phyloP scores from a whole-genome alignment of 37 sponge, comb jelly and placozoan genomes.

The Corticium candelabrum region DNA sequence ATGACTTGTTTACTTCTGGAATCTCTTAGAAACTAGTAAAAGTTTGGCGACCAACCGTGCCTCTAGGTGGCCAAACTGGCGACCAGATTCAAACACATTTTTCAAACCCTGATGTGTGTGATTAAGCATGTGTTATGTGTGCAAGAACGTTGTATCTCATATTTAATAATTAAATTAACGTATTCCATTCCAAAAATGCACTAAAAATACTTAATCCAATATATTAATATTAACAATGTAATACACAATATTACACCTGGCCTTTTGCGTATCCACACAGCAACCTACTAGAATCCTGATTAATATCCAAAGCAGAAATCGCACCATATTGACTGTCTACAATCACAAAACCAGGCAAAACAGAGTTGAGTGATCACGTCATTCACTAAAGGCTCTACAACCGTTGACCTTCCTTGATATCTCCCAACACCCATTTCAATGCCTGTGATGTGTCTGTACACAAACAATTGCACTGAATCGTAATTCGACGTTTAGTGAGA shows the following conservation, averaged over 20 bases:
- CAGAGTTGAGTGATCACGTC: background rate
- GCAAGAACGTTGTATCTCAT: no score
- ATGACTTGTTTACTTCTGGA: no score
- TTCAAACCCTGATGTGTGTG: no score
- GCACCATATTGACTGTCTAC: conserved; percentile 46
- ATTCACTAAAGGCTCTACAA: no score
- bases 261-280: conserved; percentile 68
- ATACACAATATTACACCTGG: conserved; percentile 38
- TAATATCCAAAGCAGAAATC: conserved; percentile 59
- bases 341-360: background rate
- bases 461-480: background rate
- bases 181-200: no score
- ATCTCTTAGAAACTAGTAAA: no score
- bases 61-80: no score
- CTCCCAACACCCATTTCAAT: background rate
- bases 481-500: background rate
- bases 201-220: no score
- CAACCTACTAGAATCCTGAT: conserved; percentile 46
- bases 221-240: background rate
- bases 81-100: no score
- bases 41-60: no score
- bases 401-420: conserved; percentile 5
- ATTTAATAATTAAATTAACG: no score
- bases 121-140: no score
- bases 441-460: conserved; percentile 14